Base-by-base conservation (phyloP, 2,797 vertebrate genomes). In the Acropternis orthonyx region DNA sequence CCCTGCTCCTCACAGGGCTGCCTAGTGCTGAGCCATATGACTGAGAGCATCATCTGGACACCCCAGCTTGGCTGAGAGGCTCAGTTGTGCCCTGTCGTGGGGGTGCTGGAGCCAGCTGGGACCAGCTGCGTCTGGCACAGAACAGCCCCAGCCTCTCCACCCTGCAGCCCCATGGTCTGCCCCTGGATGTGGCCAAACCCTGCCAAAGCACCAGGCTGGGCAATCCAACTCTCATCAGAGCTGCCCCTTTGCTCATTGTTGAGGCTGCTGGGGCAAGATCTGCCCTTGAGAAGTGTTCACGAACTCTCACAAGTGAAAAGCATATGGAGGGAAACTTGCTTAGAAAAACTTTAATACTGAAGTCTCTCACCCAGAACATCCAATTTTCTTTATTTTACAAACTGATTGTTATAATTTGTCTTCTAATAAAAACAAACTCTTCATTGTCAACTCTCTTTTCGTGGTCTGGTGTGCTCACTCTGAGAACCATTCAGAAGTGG, bases 311-410 rank as follows among this genome's bases (percentile, higher is more conserved):
- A 56, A 59, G 32, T 34, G 41, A 30, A 75, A 37, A 43, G 4
- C 21, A 17, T 9, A 49, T 2, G 12, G 30, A 90, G 11, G 22
- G 46, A 77, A 90, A 71, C 19, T 55, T 75, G 34, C 22, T 52
- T 59, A 56, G 52, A 61, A 83, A 73, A 88, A 34, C 56, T 77
- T 74, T 71, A 72, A n/a, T 55, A 32, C 19, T 74, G 61, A 68
- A 86, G 9, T 67, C 41, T 88, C 51, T 95, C 85, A 71, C 3
- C n/a, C 79, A 74, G 85, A 94, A 83, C 85, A 95, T 86, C 76
- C 44, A 61, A 81, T 93, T 88, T 95, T 84, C 52, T 80, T 32
- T 54, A 14, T 83, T 95, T 88, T 49, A 68, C 30, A 83, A 92
- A 41, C 4, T 54, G 49, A 88, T 86, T 56, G 21, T 72, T 92